phyloP scores from a whole-genome alignment of 2,113 vertebrate species.

The Rhinolophus sinicus region DNA sequence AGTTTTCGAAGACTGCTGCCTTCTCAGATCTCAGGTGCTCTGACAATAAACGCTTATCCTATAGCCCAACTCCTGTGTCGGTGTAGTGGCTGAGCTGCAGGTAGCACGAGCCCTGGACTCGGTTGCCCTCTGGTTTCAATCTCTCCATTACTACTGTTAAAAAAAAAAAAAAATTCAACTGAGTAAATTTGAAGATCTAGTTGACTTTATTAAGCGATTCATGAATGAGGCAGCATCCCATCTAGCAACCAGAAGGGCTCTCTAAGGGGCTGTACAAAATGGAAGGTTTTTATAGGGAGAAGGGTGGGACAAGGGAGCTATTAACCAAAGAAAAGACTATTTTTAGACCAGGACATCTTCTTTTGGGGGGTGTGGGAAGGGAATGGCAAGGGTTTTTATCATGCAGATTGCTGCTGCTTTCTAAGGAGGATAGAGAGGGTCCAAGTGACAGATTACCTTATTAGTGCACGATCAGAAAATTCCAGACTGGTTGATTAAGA shows the following conservation, averaged over 20 bases:
- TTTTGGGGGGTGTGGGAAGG: background rate
- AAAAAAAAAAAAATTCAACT: background rate
- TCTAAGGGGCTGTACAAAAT: background rate
- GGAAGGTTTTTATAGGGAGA: background rate
- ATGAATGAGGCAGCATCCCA: background rate
- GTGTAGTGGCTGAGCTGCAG: too few species aligned
- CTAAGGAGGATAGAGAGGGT: background rate
- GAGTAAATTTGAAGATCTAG: background rate
- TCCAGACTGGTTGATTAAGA: background rate
- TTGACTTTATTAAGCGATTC: background rate
- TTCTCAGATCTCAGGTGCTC: too few species aligned
- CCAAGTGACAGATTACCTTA: background rate
- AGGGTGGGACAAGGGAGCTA: background rate
- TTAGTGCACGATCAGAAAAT: background rate
- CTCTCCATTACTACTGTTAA: background rate
- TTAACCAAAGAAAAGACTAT: background rate
- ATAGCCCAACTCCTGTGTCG: too few species aligned
- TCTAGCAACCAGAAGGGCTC: background rate
- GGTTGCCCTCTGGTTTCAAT: too few species aligned
- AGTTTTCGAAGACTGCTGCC: too few species aligned
- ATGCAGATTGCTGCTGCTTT: background rate
- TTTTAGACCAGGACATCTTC: background rate
- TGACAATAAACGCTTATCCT: too few species aligned
- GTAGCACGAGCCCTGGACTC: too few species aligned
- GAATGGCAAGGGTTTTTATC: background rate